Conservation (phyloP, 2,797 vertebrate genomes). For the Sarcophilus harrisii region DNA sequence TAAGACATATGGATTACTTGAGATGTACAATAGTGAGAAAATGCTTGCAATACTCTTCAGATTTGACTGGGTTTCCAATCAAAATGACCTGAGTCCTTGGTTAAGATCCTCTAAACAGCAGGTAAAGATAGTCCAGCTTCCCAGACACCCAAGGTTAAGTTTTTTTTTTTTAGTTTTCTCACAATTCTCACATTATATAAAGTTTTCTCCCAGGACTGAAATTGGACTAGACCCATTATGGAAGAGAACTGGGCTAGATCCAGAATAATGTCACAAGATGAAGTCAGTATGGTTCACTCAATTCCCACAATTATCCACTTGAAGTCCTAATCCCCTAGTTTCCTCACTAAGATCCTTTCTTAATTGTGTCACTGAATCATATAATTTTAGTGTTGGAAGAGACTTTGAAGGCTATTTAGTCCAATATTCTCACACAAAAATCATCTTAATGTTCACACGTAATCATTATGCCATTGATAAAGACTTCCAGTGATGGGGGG, state of each 20-base stretch:
- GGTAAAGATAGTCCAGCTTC: not conserved
- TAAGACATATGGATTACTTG: not conserved
- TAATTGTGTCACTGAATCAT: not conserved
- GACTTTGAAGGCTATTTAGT: not conserved
- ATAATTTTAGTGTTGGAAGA: not conserved
- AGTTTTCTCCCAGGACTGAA: not conserved
- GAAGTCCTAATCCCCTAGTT: no score
- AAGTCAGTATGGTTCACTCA: not conserved
- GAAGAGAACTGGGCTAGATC: not conserved
- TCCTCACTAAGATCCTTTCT: not conserved
- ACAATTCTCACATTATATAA: not conserved
- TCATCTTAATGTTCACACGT: not conserved
- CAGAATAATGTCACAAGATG: not conserved
- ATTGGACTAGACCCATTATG: not conserved
- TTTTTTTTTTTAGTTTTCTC: not conserved
- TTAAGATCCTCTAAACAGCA: not conserved
- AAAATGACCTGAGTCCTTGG: not conserved
- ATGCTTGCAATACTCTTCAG: not conserved
- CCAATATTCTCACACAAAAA: not conserved
- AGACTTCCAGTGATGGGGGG: not conserved
- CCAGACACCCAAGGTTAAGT: not conserved
- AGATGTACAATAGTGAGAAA: not conserved
- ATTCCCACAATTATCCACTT: not conserved
- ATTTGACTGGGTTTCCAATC: not conserved
- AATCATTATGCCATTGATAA: not conserved